These are phyloP conservation scores for Helicorthomorpha holstii DNA, from an alignment of 1,140 invertebrate genomes.

Conservation along the genomic window DNA sequence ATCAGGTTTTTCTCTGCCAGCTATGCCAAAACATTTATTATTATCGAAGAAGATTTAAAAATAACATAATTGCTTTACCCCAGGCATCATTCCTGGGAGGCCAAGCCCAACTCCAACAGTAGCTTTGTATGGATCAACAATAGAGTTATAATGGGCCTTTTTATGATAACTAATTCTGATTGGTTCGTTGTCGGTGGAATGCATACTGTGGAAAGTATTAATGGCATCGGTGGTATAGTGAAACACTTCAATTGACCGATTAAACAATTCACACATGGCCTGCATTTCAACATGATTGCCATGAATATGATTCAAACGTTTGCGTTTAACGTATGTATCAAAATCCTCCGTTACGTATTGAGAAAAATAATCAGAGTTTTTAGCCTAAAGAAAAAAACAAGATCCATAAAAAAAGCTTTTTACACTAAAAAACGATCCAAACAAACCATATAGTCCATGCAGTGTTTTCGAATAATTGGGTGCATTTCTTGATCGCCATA, in stretches of 20 bases:
- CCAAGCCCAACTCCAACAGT: conserved; percentile 34
- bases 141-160: conserved; percentile 77
- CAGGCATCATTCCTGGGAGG: conserved; percentile 64
- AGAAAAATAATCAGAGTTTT: conserved; percentile 80
- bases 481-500: conserved; percentile 91
- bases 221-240: conserved; percentile 75
- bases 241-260: conserved; percentile 80
- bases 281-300: conserved; percentile 91
- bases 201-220: conserved; percentile 67
- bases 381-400: conserved; percentile 31
- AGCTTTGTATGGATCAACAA: conserved; percentile 68
- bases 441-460: conserved; percentile 84
- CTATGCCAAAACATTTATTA: conserved; percentile 14
- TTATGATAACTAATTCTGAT: conserved; percentile 79
- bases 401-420: background rate
- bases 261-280: conserved; percentile 83
- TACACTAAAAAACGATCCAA: background rate
- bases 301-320: conserved; percentile 58
- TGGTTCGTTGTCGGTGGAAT: conserved; percentile 58
- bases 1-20: conserved; percentile 54
- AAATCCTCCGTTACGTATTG: conserved; percentile 89
- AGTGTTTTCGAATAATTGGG: conserved; percentile 58
- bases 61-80: too few relatives aligned
- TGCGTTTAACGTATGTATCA: conserved; percentile 62
- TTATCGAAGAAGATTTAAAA: too few relatives aligned